Percentiles rank a stretch among this genome's conserved stretches.
Evolutionary conservation across 2,113 vertebrate genomes (phyloP).

Genomic region (Thamnaconus septentrionalis): DNA sequence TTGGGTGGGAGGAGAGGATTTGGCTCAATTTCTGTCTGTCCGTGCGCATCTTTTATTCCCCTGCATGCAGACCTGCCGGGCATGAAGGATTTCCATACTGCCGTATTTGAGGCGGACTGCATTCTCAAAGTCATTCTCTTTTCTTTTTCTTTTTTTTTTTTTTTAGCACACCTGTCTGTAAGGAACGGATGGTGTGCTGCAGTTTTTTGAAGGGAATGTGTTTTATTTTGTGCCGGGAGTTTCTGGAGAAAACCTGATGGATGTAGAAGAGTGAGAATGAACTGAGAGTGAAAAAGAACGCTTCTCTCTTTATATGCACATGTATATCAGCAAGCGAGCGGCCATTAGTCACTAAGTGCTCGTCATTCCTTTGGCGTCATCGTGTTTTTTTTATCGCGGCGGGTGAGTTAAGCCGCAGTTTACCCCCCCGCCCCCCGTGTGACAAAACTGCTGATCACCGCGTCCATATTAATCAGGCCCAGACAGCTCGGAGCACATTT

Average conservation of each 20-base stretch:
- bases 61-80: constrained; percentile 26
- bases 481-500: constrained; percentile 45
- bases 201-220: constrained; percentile 21
- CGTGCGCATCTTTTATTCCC: constrained; percentile 49
- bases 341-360: constrained; percentile 1
- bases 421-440: constrained; percentile 20
- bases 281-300: constrained; percentile 1
- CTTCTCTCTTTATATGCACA: constrained; percentile 18
- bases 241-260: background rate
- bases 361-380: constrained; percentile 51
- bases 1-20: constrained; percentile 51
- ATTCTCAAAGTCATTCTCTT: background rate
- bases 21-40: constrained; percentile 56
- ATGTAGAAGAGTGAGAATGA: constrained; percentile 2
- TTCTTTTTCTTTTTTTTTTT: too few species aligned
- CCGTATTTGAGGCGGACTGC: constrained; percentile 29
- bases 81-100: constrained; percentile 56
- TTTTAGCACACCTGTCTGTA: constrained; percentile 17
- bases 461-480: constrained; percentile 51
- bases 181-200: constrained; percentile 16
- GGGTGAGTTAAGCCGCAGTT: constrained; percentile 55
- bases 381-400: constrained; percentile 55
- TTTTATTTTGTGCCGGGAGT: constrained; percentile 2
- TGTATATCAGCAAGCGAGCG: too few species aligned
- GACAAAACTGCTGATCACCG: constrained; percentile 61